These are phyloP conservation scores for Mythimna vitellina DNA, from an alignment of 2,888 invertebrate species.

Conservation along the genomic window DNA sequence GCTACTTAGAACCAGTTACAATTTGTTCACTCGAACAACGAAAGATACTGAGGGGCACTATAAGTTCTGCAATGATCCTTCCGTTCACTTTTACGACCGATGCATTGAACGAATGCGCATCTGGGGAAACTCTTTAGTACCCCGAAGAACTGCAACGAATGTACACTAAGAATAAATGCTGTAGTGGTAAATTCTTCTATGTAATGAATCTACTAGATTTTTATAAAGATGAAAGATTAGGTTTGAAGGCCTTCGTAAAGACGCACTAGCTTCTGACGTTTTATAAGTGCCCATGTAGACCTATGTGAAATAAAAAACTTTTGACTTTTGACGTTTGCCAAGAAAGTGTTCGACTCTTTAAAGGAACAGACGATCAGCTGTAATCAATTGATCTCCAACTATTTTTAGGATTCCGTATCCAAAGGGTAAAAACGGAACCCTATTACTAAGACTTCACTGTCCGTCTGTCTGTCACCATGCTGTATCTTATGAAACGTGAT, in stretches of 20 bases:
- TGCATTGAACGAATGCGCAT: constrained; percentile 33
- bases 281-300: too few relatives aligned
- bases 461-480: too few relatives aligned
- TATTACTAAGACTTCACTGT: too few relatives aligned
- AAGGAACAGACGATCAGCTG: not conserved
- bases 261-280: too few relatives aligned
- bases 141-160: constrained; percentile 12
- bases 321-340: too few relatives aligned
- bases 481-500: too few relatives aligned
- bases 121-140: constrained; percentile 9
- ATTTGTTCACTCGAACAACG: not conserved
- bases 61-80: constrained; percentile 22
- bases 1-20: not conserved
- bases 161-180: not conserved
- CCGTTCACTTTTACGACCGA: constrained; percentile 35
- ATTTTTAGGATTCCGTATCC: not conserved
- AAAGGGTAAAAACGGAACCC: too few relatives aligned
- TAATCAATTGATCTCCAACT: not conserved
- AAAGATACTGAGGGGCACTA: constrained; percentile 15
- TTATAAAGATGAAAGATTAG: not conserved
- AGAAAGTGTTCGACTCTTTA: not conserved
- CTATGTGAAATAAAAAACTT: too few relatives aligned
- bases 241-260: not conserved
- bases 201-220: not conserved
- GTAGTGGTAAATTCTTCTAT: not conserved